Evolutionary conservation across 2,888 invertebrate genomes (phyloP).

Genomic region (Podotricha telesiphe): DNA sequence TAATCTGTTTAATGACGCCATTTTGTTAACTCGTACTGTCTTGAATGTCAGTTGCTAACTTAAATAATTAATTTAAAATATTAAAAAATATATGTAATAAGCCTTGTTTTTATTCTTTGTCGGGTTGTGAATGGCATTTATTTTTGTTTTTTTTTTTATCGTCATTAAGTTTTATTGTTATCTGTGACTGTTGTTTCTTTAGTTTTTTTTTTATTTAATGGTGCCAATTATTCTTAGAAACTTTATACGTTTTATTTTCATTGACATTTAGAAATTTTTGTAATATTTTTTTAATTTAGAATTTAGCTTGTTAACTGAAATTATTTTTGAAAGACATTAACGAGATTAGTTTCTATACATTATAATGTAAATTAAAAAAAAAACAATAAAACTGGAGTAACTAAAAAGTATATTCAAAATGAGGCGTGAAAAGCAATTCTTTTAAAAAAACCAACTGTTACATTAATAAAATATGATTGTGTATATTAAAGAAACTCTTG

Average conservation of each 20-base stretch:
- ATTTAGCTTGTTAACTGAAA: not conserved
- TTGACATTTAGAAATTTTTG: no score
- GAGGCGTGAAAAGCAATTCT: no score
- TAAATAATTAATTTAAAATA: not conserved
- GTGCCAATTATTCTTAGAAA: no score
- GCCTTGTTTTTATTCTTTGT: not conserved
- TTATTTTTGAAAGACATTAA: conserved; percentile 6
- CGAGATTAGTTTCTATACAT: conserved; percentile 10
- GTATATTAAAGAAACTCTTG: no score
- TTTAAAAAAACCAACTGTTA: no score
- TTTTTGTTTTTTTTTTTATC: not conserved
- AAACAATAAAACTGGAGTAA: not conserved
- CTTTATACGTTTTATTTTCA: no score
- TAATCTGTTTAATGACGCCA: not conserved
- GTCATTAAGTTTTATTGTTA: not conserved
- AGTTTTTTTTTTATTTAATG: not conserved
- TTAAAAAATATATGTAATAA: not conserved
- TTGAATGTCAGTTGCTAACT: not conserved
- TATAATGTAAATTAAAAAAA: not conserved
- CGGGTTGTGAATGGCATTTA: conserved; percentile 16
- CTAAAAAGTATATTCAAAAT: not conserved
- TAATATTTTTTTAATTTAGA: not conserved
- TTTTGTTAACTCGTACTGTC: conserved; percentile 1
- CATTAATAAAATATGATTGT: not conserved
- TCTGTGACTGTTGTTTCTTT: not conserved